Evolutionary conservation across 2,113 vertebrate genomes (phyloP), one percentile per base, ranked within the genome.

Genomic region (Ameiurus melas): DNA sequence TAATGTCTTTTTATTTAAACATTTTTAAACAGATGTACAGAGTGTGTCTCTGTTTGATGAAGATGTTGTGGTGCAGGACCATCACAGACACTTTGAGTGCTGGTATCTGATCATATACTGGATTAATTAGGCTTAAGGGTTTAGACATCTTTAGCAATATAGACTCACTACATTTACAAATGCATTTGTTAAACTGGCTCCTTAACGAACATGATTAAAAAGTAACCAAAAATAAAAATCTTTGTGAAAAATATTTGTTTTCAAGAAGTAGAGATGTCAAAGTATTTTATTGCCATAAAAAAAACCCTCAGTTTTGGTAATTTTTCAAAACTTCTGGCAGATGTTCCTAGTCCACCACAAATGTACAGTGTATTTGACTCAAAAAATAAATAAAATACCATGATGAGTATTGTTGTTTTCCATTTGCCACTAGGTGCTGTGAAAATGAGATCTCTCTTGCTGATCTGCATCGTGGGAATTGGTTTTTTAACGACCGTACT

Each of bases 361-460:
- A 39, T 36, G 39, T 19, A 20, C 17, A 8, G 2, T 36, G 55
- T 84, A 55, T 84, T 55, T 60, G 71, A 86, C 6, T 43, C 71
- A 60, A 27, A 33, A 47, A 75, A 60, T 79, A 60, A 75, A 43
- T 86, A 19, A 47, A 43, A 30, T 1, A 55, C 8, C 39, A 43
- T 27, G 14, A 77, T 60, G 1, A 78, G 22, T 79, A 66, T 47
- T 47, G 39, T 43, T 43, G 71, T 60, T 78, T 51, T 84, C 66
- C 22, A 27, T 89, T 51, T 82, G 53, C 20, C 22, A 87, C 30
- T 66, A 89, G 86, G 66, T 80, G 64, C 55, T 85, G 36, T 57
- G 58, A 47, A 68, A 87, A 96, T 96, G 96, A 95, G 87, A 91
- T 64, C 88, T 0, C 43, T 70, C 82, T 84, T 92, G 71, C 84